Conservation (phyloP, 2,113 vertebrate genomes). For the Nesospiza acunhae region DNA sequence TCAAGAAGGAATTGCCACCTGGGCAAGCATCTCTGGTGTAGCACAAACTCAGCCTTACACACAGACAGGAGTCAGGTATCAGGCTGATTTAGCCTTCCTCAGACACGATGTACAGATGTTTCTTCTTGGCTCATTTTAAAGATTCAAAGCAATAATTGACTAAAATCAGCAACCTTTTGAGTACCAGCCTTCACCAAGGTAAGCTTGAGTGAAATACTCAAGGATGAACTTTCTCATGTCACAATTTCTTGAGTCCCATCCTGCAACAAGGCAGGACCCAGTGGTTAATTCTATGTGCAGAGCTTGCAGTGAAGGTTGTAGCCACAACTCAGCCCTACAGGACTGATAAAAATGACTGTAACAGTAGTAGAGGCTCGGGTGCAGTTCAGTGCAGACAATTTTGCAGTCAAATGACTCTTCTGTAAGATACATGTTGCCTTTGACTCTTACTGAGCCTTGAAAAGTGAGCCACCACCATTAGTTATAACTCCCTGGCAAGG, state of each 20-base stretch:
- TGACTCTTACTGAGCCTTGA: background rate
- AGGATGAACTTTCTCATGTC: background rate
- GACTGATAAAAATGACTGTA: background rate
- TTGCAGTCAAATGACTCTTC: background rate
- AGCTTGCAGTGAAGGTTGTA: background rate
- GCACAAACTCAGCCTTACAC: background rate
- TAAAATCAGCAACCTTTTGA: background rate
- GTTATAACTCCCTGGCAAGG: conserved; percentile 18
- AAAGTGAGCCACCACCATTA: conserved; percentile 2
- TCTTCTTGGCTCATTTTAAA: background rate
- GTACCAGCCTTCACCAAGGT: background rate
- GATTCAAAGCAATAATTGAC: background rate
- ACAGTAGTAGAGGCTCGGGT: conserved; percentile 35
- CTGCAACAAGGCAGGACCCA: background rate
- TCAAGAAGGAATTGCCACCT: background rate
- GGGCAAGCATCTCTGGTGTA: background rate
- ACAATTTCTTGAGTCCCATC: background rate
- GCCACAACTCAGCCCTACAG: background rate
- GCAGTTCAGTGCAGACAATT: background rate
- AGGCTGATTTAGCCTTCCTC: background rate
- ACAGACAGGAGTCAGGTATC: background rate
- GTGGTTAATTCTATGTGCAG: background rate
- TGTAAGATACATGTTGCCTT: background rate
- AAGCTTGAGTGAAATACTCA: background rate
- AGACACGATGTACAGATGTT: background rate